phyloP scores from a whole-genome alignment of 2,797 vertebrate genomes.

The Thaleichthys pacificus region DNA sequence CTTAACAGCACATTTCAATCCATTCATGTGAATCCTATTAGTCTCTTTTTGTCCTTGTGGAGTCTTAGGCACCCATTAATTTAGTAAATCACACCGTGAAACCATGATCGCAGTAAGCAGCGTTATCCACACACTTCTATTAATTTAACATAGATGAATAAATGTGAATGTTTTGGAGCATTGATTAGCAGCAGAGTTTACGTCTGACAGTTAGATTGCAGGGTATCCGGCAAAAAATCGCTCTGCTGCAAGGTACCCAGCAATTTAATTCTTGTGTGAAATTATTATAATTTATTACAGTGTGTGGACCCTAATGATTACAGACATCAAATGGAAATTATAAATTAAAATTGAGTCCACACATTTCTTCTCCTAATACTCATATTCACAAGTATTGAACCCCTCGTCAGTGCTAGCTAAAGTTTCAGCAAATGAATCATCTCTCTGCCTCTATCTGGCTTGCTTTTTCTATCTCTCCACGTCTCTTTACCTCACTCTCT shows the following conservation, averaged over 20 bases:
- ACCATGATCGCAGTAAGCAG: constrained; percentile 91
- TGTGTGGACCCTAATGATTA: constrained; percentile 96
- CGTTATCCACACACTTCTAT: constrained; percentile 94
- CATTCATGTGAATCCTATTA: constrained; percentile 81
- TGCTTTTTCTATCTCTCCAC: not conserved
- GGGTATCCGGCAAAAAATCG: constrained; percentile 86
- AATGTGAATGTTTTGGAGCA: constrained; percentile 97
- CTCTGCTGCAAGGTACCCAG: constrained; percentile 91
- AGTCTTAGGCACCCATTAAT: constrained; percentile 93
- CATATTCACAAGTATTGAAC: constrained; percentile 71
- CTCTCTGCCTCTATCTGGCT: not conserved
- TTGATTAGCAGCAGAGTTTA: constrained; percentile 95
- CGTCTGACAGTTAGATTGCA: constrained; percentile 99
- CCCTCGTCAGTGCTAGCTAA: constrained; percentile 55
- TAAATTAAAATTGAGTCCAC: constrained; percentile 91
- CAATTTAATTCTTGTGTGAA: constrained; percentile 98
- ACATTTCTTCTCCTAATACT: constrained; percentile 79
- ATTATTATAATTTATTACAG: constrained; percentile 99
- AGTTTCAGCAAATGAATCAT: constrained; percentile 34
- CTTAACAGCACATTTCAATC: constrained; percentile 69
- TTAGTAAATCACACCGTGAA: constrained; percentile 95
- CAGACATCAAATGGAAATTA: constrained; percentile 96
- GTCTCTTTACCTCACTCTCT: not conserved
- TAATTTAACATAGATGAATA: constrained; percentile 99
- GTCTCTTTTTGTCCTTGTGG: constrained; percentile 87